Conservation (phyloP, 1,140 invertebrate genomes). For the Brachionus asplanchnoidis region DNA sequence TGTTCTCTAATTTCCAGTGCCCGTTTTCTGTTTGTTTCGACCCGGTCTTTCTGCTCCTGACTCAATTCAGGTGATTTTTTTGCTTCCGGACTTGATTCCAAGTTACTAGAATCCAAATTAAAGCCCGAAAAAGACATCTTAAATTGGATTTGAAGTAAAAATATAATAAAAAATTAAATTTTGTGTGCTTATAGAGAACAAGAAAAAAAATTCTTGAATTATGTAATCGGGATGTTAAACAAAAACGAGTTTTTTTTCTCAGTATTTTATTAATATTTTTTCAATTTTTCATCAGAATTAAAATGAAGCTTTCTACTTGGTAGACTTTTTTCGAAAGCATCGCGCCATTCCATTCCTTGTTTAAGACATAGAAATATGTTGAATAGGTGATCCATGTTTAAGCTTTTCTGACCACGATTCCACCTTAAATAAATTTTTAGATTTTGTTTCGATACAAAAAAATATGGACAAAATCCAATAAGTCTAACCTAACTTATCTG, state of each 20-base stretch:
- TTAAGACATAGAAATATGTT: constrained; percentile 25
- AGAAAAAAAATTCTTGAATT: not conserved
- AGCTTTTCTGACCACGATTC: constrained; percentile 19
- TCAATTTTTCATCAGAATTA: not conserved
- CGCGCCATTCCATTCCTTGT: not conserved
- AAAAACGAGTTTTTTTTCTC: constrained; percentile 9
- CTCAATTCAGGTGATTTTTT: not conserved
- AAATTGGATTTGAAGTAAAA: not conserved
- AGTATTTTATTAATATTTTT: not conserved
- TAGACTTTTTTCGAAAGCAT: constrained; percentile 16
- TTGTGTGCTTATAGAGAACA: not conserved
- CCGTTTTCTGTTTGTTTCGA: constrained; percentile 24
- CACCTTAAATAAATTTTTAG: not conserved
- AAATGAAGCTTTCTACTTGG: constrained; percentile 10
- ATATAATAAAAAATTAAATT: not conserved
- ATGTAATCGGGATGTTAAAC: not conserved
- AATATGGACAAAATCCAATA: no score
- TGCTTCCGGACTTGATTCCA: not conserved
- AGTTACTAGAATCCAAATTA: not conserved
- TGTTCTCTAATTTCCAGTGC: constrained; percentile 14
- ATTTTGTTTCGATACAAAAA: no score
- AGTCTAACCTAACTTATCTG: no score
- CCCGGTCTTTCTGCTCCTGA: constrained; percentile 7
- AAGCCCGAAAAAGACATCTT: not conserved
- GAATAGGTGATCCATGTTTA: constrained; percentile 35